Conservation (phyloP, 2,888 invertebrate genomes). For the Chrysolina haemoptera region DNA sequence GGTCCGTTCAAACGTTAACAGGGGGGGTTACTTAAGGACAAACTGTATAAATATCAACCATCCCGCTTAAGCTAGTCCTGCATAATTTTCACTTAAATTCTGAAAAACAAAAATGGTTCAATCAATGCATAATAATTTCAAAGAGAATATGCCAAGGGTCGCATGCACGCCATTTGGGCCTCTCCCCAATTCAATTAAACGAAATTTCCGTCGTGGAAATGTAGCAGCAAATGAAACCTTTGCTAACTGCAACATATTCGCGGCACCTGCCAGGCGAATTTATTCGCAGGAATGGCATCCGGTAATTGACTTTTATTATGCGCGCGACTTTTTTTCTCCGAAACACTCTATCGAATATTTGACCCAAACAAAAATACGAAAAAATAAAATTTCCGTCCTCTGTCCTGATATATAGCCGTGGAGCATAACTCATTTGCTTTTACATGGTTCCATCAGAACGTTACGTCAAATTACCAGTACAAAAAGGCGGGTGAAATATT, state of each 20-base stretch:
- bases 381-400: background rate
- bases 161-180: background rate
- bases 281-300: background rate
- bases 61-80: no score
- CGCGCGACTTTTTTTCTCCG: background rate
- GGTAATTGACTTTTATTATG: slow-evolving; percentile 13
- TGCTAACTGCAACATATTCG: slow-evolving; percentile 3
- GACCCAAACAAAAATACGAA: background rate
- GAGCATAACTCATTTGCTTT: slow-evolving; percentile 11
- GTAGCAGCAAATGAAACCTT: slow-evolving; percentile 2
- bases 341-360: slow-evolving; percentile 7
- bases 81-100: no score
- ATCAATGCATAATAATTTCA: background rate
- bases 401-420: background rate
- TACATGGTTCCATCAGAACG: slow-evolving; percentile 12
- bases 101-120: background rate
- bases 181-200: background rate
- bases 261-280: background rate
- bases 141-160: background rate
- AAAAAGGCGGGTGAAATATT: slow-evolving; percentile 19
- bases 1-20: no score
- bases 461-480: slow-evolving; percentile 19
- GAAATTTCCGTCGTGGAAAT: slow-evolving; percentile 1
- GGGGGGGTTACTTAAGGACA: no score
- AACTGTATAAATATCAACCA: no score